Base-by-base conservation (phyloP, 2,113 vertebrate genomes). In the Myocastor coypus region DNA sequence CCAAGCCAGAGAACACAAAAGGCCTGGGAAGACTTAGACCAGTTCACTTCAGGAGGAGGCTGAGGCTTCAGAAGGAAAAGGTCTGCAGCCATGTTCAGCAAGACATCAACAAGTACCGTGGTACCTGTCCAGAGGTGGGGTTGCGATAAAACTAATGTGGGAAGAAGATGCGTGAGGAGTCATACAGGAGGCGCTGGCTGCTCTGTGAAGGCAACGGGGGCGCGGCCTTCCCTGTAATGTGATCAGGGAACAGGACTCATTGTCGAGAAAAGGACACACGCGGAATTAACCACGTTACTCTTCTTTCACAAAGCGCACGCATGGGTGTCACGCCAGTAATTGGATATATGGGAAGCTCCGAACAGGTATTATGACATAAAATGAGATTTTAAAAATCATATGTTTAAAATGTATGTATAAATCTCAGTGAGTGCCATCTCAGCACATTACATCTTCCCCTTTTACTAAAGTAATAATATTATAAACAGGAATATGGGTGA, bases 401-500 rank as follows among this genome's bases (percentile, higher is more conserved):
- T 50, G 61, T 92, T 57, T 5, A 59, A 91, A 63, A 77, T 77
- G 61, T 55, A 63, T 6, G 28, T 26, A 17, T 34, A 11, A 7
- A 91, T 34, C 9, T 66, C 34, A 94, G 40, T 86, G 63, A 75
- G 34, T 9, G 64, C 13, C 9, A 57, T 68, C 6, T 94, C 75
- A 68, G 83, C 59, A n/a, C 26, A 78, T 66, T 66, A 34, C 9
- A 50, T 63, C 16, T 68, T 42, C 30, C 59, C 11, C 7, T 89
- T 92, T 84, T 84, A 90, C 30, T 81, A 77, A 94, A 77, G 16
- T n/a, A 87, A 37, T 42, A 42, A 68, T 84, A 89, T 55, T 95
- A 19, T 50, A 66, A 77, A 83, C 37, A 85, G 34, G 42, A 83
- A 92, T 34, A 12, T 64, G 89, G 57, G 73, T 66, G 34, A 81